Base-by-base conservation (phyloP, 2,113 vertebrate genomes). In the Holacanthus passer region DNA sequence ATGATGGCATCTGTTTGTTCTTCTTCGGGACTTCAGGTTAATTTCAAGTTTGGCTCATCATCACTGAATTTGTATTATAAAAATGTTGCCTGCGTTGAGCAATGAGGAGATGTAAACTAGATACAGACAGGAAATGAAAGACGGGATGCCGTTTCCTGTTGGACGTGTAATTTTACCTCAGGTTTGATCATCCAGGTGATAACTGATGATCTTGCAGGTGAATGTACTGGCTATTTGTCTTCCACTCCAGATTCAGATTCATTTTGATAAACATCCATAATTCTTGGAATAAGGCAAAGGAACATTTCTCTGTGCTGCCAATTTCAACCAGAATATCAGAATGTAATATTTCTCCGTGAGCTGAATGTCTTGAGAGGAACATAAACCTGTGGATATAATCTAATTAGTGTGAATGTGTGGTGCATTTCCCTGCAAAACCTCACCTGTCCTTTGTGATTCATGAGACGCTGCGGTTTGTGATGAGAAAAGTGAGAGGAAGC, bases 391-490 rank as follows among this genome's bases (percentile, higher is more conserved):
- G 81, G 67, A 87, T 67, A 81, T 81, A 58, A 89, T 91, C 73
- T 45, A 86, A 85, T 88, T 79, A 69, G 63, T 77, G 68, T 73
- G 78, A 76, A 73, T 62, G 53, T 72, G 29, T 62, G 31, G 59
- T 22, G 66, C 35, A 37, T 73, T 82, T 75, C 41, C 60, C 29
- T 27, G 58, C 24, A 72, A 82, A 86, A 35, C 68, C 22, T 11
- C 69, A 53, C 73, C 76, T 43, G 68, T 67, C 87, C 68, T 73
- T 77, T 82, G 76, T 90, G 91, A 93, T 89, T 92, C 71, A 93
- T 86, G 87, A 77, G 68, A 79, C 60, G 20, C 35, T 47, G 6
- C 67, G 56, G 69, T 84, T 83, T 58, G 59, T 77, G 66, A 82
- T 73, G 76, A 68, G 74, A 62, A 77, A 83, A 84, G 76, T 24